Evolutionary conservation across 2,888 invertebrate species (phyloP), one percentile per base, ranked within the genome.

Genomic region (Hypena proboscidalis): DNA sequence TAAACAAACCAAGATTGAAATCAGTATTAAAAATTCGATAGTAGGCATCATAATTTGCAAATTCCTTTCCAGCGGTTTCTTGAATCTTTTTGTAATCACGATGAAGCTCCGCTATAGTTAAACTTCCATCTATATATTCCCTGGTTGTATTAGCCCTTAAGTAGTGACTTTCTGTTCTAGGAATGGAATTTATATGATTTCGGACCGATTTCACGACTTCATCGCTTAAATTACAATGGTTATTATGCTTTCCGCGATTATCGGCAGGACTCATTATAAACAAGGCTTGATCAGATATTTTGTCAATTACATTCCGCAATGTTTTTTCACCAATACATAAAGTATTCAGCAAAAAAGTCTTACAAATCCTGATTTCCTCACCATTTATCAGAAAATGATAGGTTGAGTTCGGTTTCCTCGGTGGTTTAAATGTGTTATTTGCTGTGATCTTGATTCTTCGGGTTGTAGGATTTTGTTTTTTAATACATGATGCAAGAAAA

Each of bases 141-240:
- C 58, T 54, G 19, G 39, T 56, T n/a, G 56, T 51, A 17, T 56
- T 53, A 4, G 58, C 57, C 29, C 58, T 36, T 17, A 57, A 40
- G 34, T 64, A 64, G 23, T 63, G 61, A n/a, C 61, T 64, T 29
- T 64, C 58, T 17, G 41, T 54, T 29, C 46, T 29, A 14, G 58
- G 64, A 32, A 64, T 58, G 5, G 58, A 61, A 26, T 64, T 51
- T 36, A 58, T 64, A 26, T 64, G 63, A 38, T 52, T 22, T 15
- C 19, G 40, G 4, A 60, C 50, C 0, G 58, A 55, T 57, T 64
- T 10, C 2, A 42, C n/a, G 20, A 54, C 44, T 50, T 56, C 59
- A 39, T 20, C 46, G 17, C 35, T 39, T 38, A 58, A 17, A 6
- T 53, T 58, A 32, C 34, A 29, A 37, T 58, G 23, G 6, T 49